phyloP scores from a whole-genome alignment of 2,888 invertebrate species.

The Prosopocoilus inquinatus region DNA sequence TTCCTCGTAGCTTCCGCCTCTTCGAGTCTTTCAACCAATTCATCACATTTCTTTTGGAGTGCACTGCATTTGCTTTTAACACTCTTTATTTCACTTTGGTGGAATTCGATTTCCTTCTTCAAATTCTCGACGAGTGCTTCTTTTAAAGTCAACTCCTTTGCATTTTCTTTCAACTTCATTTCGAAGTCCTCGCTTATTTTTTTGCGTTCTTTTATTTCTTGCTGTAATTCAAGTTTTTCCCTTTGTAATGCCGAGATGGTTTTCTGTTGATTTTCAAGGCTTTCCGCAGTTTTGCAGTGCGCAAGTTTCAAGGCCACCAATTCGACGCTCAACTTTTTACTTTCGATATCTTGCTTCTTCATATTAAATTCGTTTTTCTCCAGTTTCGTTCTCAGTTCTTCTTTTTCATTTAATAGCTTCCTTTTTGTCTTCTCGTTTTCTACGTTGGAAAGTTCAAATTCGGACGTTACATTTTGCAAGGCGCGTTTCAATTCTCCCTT shows the following conservation, averaged over 20 bases:
- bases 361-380: conserved; percentile 6
- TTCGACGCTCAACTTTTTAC: conserved; percentile 11
- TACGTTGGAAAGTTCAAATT: neutral
- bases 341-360: conserved; percentile 14
- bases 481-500: neutral
- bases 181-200: neutral
- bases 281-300: neutral
- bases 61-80: conserved; percentile 3
- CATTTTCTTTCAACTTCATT: no score
- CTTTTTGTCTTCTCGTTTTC: neutral
- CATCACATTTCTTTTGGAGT: neutral
- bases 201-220: neutral
- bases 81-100: conserved; percentile 1
- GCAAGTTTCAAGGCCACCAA: conserved; percentile 9
- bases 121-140: conserved; percentile 2
- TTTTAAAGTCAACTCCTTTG: neutral
- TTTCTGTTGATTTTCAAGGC: neutral
- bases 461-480: neutral
- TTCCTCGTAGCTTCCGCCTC: neutral
- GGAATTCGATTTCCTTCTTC: neutral
- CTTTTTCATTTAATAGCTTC: neutral
- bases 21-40: neutral
- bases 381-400: conserved; percentile 1
- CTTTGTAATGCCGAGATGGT: neutral
- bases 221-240: conserved; percentile 6